Evolutionary conservation across 2,888 invertebrate species (phyloP).

Genomic region (Ophioninae sp.): DNA sequence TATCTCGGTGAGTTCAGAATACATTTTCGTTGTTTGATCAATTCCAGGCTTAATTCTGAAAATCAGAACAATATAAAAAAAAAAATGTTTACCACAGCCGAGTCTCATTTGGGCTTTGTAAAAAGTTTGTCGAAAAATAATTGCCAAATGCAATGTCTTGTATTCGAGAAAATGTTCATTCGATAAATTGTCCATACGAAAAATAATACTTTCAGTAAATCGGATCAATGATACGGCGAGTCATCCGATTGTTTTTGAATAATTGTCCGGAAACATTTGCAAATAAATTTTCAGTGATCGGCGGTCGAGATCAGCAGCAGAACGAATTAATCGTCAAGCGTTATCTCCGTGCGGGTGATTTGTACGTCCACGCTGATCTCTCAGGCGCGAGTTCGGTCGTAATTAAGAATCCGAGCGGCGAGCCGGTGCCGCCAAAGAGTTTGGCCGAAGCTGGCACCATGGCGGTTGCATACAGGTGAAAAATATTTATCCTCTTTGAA

Average conservation of each 20-base stretch:
- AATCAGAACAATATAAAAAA: neutral
- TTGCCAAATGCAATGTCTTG: too few relatives aligned
- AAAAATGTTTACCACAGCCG: too few relatives aligned
- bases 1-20: conserved; percentile 84
- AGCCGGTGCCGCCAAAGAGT: conserved; percentile 94
- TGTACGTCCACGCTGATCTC: conserved; percentile 98
- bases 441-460: conserved; percentile 97
- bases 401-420: conserved; percentile 90
- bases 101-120: too few relatives aligned
- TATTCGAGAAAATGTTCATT: too few relatives aligned
- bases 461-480: conserved; percentile 94
- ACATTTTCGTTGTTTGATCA: neutral
- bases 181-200: too few relatives aligned
- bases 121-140: too few relatives aligned
- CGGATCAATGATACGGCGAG: too few relatives aligned
- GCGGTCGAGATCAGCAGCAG: conserved; percentile 98
- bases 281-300: conserved; percentile 86
- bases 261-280: neutral
- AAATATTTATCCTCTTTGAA: neutral
- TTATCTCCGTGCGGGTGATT: conserved; percentile 91
- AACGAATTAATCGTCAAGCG: conserved; percentile 99
- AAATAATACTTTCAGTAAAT: too few relatives aligned
- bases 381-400: conserved; percentile 96
- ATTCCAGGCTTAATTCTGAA: neutral
- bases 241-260: neutral